These are phyloP conservation scores for Globodera rostochiensis DNA, from an alignment of 1,140 invertebrate genomes.

Conservation along the genomic window DNA sequence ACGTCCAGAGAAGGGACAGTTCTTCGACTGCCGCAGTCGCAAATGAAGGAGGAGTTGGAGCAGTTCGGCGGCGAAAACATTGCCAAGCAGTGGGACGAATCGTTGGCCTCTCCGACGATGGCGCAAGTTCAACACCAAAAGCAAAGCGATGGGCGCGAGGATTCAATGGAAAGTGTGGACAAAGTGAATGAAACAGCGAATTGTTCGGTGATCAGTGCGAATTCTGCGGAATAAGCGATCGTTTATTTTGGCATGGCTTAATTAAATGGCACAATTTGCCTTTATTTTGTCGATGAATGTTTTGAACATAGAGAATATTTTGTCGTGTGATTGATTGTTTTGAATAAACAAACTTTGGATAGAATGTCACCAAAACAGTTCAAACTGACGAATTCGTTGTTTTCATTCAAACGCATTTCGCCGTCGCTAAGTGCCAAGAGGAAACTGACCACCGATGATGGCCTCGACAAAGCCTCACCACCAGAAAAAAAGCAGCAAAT, in stretches of 20 bases:
- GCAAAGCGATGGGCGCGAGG: not conserved
- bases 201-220: slow-evolving; percentile 4
- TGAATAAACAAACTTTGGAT: no score
- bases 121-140: not conserved
- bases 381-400: slow-evolving; percentile 22
- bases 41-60: not conserved
- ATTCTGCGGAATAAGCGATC: not conserved
- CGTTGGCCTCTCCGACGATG: not conserved
- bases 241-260: no score
- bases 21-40: not conserved
- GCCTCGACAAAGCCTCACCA: not conserved
- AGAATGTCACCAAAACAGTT: slow-evolving; percentile 31
- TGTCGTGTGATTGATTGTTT: not conserved
- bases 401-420: slow-evolving; percentile 1
- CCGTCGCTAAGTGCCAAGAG: not conserved
- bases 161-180: slow-evolving; percentile 8
- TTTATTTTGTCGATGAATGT: not conserved
- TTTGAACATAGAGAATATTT: not conserved
- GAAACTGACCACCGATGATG: not conserved
- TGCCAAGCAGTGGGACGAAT: not conserved
- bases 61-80: not conserved
- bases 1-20: not conserved
- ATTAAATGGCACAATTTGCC: not conserved
- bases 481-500: not conserved
- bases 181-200: not conserved